These are phyloP conservation scores for Brenthis daphne DNA, from an alignment of 2,888 invertebrate genomes.

Conservation along the genomic window DNA sequence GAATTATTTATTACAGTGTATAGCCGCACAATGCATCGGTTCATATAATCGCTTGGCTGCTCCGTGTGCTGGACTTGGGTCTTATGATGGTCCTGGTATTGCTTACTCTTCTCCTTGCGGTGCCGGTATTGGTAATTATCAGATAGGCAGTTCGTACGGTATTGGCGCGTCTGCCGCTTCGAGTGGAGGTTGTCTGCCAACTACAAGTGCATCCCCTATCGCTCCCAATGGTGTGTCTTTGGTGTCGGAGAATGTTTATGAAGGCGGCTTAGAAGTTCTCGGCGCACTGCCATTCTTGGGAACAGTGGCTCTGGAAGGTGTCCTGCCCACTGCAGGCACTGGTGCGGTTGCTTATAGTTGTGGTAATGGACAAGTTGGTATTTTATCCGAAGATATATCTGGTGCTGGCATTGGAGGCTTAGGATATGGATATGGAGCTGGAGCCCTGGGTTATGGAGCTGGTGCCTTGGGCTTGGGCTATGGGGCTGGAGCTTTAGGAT, in stretches of 20 bases:
- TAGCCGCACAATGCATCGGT: constrained; percentile 41
- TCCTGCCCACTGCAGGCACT: constrained; percentile 1
- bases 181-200: constrained; percentile 39
- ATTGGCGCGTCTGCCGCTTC: constrained; percentile 18
- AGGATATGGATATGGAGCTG: background rate
- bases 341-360: constrained; percentile 7
- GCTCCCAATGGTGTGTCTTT: constrained; percentile 48
- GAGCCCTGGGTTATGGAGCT: background rate
- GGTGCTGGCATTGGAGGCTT: background rate
- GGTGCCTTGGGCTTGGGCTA: constrained; percentile 16
- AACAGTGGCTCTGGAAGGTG: too few relatives aligned
- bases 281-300: too few relatives aligned
- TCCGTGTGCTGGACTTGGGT: background rate
- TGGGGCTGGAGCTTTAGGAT: background rate
- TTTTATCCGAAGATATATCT: background rate
- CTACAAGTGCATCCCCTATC: constrained; percentile 49
- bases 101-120: constrained; percentile 22
- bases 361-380: background rate
- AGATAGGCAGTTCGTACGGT: constrained; percentile 12
- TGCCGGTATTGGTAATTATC: constrained; percentile 15
- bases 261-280: constrained; percentile 37
- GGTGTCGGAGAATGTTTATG: constrained; percentile 48
- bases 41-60: background rate
- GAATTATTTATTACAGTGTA: constrained; percentile 34
- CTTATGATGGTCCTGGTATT: background rate